Conservation (phyloP, 1,140 invertebrate genomes). For the Calosoma granatense region DNA sequence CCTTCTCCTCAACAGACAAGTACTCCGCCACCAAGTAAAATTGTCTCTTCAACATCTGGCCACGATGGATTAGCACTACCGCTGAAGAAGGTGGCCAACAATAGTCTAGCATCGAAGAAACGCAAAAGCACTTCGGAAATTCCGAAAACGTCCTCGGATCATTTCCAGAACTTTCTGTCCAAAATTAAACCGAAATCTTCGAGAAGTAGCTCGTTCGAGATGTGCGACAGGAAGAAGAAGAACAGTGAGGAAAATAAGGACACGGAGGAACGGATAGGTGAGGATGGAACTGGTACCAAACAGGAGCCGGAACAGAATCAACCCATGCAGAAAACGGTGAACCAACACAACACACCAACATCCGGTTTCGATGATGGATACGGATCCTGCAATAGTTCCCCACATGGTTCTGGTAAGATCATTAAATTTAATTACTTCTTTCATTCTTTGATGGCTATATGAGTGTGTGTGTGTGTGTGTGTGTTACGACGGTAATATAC, state of each 20-base stretch:
- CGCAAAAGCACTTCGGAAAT: constrained; percentile 23
- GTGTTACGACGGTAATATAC: no score
- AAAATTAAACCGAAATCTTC: constrained; percentile 22
- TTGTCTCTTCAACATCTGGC: neutral
- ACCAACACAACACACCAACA: constrained; percentile 28
- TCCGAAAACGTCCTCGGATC: constrained; percentile 14
- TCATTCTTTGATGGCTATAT: constrained; percentile 10
- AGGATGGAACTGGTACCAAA: constrained; percentile 12
- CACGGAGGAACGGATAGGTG: constrained; percentile 1
- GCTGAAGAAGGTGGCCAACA: neutral
- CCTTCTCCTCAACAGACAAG: neutral
- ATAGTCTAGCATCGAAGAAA: constrained; percentile 15
- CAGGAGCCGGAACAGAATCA: constrained; percentile 11
- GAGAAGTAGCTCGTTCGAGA: constrained; percentile 21
- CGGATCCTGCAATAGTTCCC: constrained; percentile 41
- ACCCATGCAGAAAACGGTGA: constrained; percentile 18
- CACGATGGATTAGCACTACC: neutral
- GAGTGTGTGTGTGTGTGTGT: no score
- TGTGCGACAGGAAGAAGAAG: constrained; percentile 20
- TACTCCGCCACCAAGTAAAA: neutral
- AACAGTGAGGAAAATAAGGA: constrained; percentile 7
- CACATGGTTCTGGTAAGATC: constrained; percentile 37
- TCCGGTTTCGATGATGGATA: constrained; percentile 41
- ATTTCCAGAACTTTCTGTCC: constrained; percentile 10
- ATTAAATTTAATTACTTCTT: constrained; percentile 10